Base-by-base conservation (phyloP, 2,888 invertebrate species). In the Apamea epomidion region DNA sequence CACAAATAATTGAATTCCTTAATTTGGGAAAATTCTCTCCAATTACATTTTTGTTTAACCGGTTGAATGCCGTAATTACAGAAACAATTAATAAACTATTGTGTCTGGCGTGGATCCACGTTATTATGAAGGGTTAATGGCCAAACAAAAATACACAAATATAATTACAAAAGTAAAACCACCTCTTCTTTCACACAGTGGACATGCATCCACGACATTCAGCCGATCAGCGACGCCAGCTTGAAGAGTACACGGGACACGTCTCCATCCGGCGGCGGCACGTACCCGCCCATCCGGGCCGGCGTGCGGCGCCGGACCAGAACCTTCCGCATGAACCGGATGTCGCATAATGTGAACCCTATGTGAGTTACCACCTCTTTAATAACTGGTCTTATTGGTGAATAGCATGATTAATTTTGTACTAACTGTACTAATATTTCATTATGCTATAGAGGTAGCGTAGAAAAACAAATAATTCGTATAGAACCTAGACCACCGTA, bases 171-270 rank as follows among this genome's bases (percentile, higher is more conserved):
- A 68, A 29, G 5, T n/a, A n/a, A 48, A 21, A 58, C 18, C 12
- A 29, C 0, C 1, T 16, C 0, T 32, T 14, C 7, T 37, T 8
- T 58, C 48, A 48, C 16, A 3, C 94, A 98, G 98, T 99, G 99
- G 99, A 99, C 99, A 14, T 99, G 99, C 93, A 98, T 99, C 76
- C 99, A 99, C 95, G 99, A 99, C 93, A 99, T 99, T 87, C 99
- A 99, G 95, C 98, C 98, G 68, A 94, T 94, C 78, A 97, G 97
- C 10, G 91, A 93, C 29, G 78, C 89, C 29, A 74, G 76, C 48
- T 90, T 91, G 80, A 95, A 96, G 91, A 84, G 92, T 76, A 92
- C 92, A 37, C 92, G 94, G 16, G 96, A 95, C 91, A 81, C 91
- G 5, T 80, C 84, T 51, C 83, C 87, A 67, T 68, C 74, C 73